Evolutionary conservation across 2,797 vertebrate species (phyloP).

Genomic region (Capromys pilorides): DNA sequence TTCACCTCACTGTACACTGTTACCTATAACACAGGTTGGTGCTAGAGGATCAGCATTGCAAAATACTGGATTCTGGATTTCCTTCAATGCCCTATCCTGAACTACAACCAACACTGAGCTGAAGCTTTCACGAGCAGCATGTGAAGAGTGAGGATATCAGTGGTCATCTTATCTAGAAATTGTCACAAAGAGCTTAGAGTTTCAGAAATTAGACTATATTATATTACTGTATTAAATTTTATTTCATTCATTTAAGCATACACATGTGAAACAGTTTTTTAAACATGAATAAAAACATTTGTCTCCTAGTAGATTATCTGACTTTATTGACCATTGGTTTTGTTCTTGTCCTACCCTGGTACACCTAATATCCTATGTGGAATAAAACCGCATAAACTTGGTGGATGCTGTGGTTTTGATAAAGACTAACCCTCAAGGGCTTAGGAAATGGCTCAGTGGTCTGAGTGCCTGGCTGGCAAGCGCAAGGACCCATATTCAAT

Average conservation of each 20-base stretch:
- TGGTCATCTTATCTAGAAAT: not conserved
- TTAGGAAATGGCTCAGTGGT: too few species aligned
- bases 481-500: too few species aligned
- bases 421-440: not conserved
- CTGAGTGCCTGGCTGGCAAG: too few species aligned
- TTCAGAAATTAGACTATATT: constrained; percentile 5
- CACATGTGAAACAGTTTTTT: not conserved
- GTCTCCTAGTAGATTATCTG: not conserved
- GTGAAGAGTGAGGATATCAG: not conserved
- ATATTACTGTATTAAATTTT: not conserved
- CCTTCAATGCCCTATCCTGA: not conserved
- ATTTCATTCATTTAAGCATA: constrained; percentile 1
- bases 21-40: not conserved
- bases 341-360: not conserved
- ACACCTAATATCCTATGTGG: not conserved
- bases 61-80: not conserved
- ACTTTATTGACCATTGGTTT: not conserved
- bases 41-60: not conserved
- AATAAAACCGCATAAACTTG: not conserved
- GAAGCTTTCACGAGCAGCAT: not conserved
- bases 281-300: not conserved
- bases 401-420: not conserved
- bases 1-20: not conserved
- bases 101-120: not conserved
- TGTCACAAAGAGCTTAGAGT: not conserved